phyloP scores from a whole-genome alignment of 53 echinoderm and acorn worm genomes.

The Holothuria scabra region DNA sequence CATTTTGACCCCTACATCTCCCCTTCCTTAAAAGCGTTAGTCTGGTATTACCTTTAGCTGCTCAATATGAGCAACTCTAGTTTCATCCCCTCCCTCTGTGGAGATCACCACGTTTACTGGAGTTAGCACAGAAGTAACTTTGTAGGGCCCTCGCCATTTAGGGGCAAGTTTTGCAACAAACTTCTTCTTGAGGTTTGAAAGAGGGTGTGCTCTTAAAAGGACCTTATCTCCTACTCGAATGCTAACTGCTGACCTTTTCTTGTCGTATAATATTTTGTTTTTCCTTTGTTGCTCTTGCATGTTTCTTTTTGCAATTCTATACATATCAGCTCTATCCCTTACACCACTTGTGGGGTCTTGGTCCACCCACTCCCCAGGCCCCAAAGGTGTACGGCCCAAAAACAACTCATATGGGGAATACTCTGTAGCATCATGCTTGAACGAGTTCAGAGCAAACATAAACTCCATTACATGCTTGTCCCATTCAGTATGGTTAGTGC shows the following conservation, averaged over 20 bases:
- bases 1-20: no score
- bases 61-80: no score
- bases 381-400: no score
- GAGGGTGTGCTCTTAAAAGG: constrained; percentile 36
- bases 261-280: constrained; percentile 33
- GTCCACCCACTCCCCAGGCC: no score
- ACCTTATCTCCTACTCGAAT: constrained; percentile 26
- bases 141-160: constrained; percentile 41
- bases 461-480: constrained; percentile 62
- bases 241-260: not conserved
- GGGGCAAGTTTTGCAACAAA: constrained; percentile 65
- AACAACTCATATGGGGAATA: constrained; percentile 32
- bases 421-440: constrained; percentile 58
- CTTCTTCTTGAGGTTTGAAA: constrained; percentile 54
- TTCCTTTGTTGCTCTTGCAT: not conserved
- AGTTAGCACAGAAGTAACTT: no score
- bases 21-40: no score
- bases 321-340: not conserved
- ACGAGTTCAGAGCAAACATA: constrained; percentile 53
- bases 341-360: no score
- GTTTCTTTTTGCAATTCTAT: not conserved
- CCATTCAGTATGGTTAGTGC: constrained; percentile 23
- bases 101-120: no score
- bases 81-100: no score
- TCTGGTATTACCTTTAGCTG: no score